Percentiles rank a stretch among this genome's conserved stretches.
Evolutionary conservation across 2,113 vertebrate genomes (phyloP).

Genomic region (Rhipidura dahli): DNA sequence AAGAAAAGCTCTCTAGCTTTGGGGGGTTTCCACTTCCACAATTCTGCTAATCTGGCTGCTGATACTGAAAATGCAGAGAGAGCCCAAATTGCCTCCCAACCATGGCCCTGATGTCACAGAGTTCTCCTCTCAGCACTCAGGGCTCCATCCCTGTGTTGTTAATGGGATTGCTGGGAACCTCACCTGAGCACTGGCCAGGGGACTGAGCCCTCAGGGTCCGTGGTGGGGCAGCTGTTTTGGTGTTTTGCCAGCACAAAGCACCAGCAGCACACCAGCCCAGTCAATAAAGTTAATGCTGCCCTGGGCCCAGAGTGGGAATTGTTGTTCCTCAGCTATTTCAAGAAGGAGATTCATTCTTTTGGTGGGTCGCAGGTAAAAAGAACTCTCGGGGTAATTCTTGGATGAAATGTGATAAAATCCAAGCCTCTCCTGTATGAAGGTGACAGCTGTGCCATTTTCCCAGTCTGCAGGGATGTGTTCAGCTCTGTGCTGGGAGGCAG

Average conservation of each 20-base stretch:
- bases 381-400: background rate
- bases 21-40: conserved; percentile 7
- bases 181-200: background rate
- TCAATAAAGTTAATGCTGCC: background rate
- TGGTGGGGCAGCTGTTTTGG: background rate
- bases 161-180: background rate
- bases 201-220: background rate
- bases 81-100: background rate
- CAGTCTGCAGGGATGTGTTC: background rate
- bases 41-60: conserved; percentile 29
- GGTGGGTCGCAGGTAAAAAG: rapidly evolving
- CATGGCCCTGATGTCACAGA: background rate
- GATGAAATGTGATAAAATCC: rapidly evolving
- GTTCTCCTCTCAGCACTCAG: background rate
- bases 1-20: conserved; percentile 29
- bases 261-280: background rate
- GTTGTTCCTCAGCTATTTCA: background rate
- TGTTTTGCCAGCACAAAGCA: background rate
- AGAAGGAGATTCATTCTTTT: background rate
- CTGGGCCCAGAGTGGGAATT: background rate
- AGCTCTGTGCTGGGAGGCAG: background rate
- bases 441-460: background rate
- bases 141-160: background rate
- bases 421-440: background rate
- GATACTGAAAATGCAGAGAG: background rate